These are phyloP conservation scores for Plectropomus leopardus DNA, from an alignment of 2,113 vertebrate species.

Conservation along the genomic window DNA sequence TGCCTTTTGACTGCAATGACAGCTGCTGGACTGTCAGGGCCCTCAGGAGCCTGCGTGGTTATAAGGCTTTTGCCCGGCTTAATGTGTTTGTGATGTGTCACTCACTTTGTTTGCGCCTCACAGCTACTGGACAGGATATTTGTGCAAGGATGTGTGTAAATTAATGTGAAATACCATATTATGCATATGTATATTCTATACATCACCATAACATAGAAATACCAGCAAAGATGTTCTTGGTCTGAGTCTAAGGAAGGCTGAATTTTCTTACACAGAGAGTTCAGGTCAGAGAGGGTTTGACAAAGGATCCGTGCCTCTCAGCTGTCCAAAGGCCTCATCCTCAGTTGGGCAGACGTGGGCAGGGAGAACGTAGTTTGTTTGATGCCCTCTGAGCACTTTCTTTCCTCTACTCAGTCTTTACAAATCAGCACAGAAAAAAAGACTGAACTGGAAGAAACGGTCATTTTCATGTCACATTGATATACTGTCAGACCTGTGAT, in stretches of 20 bases:
- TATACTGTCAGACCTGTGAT: constrained; percentile 13
- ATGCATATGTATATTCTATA: constrained; percentile 44
- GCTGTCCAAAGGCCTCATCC: constrained; percentile 61
- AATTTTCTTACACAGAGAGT: constrained; percentile 55
- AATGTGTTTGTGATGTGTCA: constrained; percentile 73
- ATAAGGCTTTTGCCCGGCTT: constrained; percentile 52
- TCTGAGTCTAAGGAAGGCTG: constrained; percentile 48
- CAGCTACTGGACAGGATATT: constrained; percentile 45
- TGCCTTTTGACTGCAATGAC: constrained; percentile 82
- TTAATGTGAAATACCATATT: constrained; percentile 56
- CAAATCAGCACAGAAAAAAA: constrained; percentile 44
- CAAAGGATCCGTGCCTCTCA: constrained; percentile 54
- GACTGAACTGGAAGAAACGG: not conserved
- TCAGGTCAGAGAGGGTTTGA: constrained; percentile 62
- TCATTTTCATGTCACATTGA: constrained; percentile 16
- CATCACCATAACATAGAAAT: constrained; percentile 21
- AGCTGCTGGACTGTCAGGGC: constrained; percentile 80
- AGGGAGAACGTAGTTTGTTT: constrained; percentile 40
- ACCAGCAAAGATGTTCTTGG: constrained; percentile 27
- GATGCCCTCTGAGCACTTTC: constrained; percentile 30
- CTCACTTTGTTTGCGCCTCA: constrained; percentile 59
- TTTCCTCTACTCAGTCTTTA: constrained; percentile 34
- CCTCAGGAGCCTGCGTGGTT: constrained; percentile 62
- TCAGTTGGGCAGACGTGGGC: constrained; percentile 54
- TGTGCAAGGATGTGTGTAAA: constrained; percentile 68